Conservation (phyloP, 2,888 invertebrate genomes). For the Hypomecis atomaria region DNA sequence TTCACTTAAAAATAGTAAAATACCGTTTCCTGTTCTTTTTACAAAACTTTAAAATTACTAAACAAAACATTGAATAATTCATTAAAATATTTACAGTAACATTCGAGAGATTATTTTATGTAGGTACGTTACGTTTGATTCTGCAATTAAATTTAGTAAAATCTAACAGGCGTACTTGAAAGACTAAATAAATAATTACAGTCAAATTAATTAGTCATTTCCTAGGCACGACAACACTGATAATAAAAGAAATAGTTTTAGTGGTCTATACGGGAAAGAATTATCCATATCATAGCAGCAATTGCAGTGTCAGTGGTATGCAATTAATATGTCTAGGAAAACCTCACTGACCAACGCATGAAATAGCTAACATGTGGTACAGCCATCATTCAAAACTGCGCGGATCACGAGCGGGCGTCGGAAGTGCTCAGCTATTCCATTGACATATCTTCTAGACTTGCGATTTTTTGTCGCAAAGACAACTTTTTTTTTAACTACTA, state of each 20-base stretch:
- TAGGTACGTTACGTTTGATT: no score
- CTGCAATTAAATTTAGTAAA: no score
- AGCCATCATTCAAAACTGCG: slow-evolving; percentile 38
- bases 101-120: no score
- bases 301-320: slow-evolving; percentile 3
- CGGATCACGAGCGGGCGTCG: slow-evolving; percentile 68
- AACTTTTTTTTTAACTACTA: background rate
- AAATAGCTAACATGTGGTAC: slow-evolving; percentile 31
- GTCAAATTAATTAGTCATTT: no score
- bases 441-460: slow-evolving; percentile 51
- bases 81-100: no score
- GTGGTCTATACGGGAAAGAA: no score
- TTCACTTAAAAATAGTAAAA: background rate
- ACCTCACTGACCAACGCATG: slow-evolving; percentile 23
- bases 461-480: background rate
- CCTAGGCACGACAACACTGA: no score
- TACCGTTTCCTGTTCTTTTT: background rate
- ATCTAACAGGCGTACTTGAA: no score
- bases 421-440: slow-evolving; percentile 63
- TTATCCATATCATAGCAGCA: background rate
- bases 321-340: slow-evolving; percentile 33
- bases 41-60: no score
- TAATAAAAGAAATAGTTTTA: no score
- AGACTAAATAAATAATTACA: no score
- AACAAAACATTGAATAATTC: no score